These are phyloP conservation scores for Epinotia ramella DNA, from an alignment of 2,888 invertebrate species.

Conservation along the genomic window DNA sequence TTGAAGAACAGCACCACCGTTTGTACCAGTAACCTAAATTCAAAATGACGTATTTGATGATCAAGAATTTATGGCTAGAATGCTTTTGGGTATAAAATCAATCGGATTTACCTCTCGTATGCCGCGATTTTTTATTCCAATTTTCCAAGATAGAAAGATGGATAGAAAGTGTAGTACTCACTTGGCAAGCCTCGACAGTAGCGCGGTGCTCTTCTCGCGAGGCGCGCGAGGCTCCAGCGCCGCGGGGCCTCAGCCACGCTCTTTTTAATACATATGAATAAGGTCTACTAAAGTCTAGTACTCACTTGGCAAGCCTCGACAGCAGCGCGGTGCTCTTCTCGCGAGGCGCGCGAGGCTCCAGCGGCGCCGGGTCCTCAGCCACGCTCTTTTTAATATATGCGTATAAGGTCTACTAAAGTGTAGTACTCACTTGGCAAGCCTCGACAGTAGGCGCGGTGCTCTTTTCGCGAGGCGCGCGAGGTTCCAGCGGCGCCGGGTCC, in stretches of 20 bases:
- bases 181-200: constrained; percentile 93
- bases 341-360: constrained; percentile 61
- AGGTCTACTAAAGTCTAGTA: constrained; percentile 45
- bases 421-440: constrained; percentile 5
- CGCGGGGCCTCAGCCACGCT: constrained; percentile 76
- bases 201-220: constrained; percentile 87
- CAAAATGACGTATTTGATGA: too few species aligned
- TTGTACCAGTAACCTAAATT: too few species aligned
- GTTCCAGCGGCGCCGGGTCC: constrained; percentile 66
- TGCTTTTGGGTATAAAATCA: too few species aligned
- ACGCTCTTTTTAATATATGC: too few species aligned
- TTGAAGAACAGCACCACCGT: too few species aligned
- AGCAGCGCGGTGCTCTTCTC: constrained; percentile 89
- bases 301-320: constrained; percentile 92
- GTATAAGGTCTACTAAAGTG: neutral
- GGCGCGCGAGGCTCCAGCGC: constrained; percentile 62
- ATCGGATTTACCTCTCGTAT: too few species aligned
- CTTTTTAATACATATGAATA: constrained; percentile 62
- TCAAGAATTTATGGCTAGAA: too few species aligned
- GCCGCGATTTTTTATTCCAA: too few species aligned
- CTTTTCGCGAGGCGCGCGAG: constrained; percentile 66
- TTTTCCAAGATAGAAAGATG: too few species aligned
- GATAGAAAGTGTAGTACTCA: constrained; percentile 74
- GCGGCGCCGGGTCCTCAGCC: constrained; percentile 52
- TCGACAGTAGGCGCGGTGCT: constrained; percentile 86